Evolutionary conservation across 2,797 vertebrate species (phyloP), one percentile per base, ranked within the genome.

Genomic region (Gastrophryne carolinensis): DNA sequence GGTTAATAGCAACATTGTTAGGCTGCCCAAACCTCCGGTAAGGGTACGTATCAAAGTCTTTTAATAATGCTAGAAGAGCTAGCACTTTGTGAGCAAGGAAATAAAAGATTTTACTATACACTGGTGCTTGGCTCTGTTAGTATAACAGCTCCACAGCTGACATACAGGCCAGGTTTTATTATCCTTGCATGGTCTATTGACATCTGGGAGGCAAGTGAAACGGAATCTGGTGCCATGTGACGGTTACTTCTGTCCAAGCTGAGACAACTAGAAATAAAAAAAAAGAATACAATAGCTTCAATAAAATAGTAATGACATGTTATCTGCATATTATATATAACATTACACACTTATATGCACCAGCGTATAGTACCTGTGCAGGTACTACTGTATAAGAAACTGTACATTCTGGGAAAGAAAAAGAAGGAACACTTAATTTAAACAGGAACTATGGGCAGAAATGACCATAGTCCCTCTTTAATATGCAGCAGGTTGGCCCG

Each of bases 201-300:
- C 49, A 70, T 37, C 30, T 11, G 24, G 39, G 50, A 57, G 27
- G 29, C n/a, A 32, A 65, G 29, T 11, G 52, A 29, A 52, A 66
- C 21, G 17, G 11, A 34, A 32, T 27, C 34, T 37, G 5, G 12
- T 27, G 50, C 19, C 23, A 64, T 15, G n/a, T 15, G 17, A 47
- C 26, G 80, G 66, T 84, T 90, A 97, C 84, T 98, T 98, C 72
- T 98, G 95, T 79, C 96, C 96, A 72, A 98, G 95, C 7, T 93
- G 93, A 68, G 97, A 95, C 61, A 98, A 92, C 97, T 98, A 86
- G 80, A 87, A 72, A 21, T 66, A 4, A 60, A 47, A 29, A 21
- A 54, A 9, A 6, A 24, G 52, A 32, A 24, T n/a, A n/a, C n/a
- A n/a, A n/a, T n/a, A n/a, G n/a, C n/a, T n/a, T n/a, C n/a, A n/a